These are phyloP conservation scores for Antigone vipio DNA, from an alignment of 2,113 vertebrate genomes.

Conservation along the genomic window DNA sequence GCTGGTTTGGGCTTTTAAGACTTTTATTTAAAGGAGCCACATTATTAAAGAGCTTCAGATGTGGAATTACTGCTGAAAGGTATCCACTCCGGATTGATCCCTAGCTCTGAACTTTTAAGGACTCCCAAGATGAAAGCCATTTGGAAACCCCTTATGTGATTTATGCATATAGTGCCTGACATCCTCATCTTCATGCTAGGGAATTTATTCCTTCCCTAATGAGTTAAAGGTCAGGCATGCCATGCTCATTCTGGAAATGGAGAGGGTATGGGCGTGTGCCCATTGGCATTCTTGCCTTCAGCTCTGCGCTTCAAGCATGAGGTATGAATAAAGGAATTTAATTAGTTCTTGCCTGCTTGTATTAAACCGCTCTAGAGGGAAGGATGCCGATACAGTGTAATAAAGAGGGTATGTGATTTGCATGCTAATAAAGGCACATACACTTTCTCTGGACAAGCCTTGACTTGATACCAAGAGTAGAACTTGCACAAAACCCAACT, in stretches of 20 bases:
- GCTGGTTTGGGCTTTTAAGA: background rate
- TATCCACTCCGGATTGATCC: background rate
- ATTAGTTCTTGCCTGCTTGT: conserved; percentile 40
- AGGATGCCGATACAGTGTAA: conserved; percentile 10
- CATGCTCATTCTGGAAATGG: background rate
- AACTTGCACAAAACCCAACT: background rate
- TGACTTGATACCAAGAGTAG: conserved; percentile 16
- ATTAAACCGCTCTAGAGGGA: background rate
- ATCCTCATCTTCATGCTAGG: background rate
- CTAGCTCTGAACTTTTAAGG: background rate
- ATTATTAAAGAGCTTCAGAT: conserved; percentile 10
- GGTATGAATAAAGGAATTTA: conserved; percentile 53
- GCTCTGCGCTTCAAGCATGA: conserved; percentile 23
- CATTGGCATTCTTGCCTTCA: conserved; percentile 20
- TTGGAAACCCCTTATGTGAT: conserved; percentile 32
- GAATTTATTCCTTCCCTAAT: conserved; percentile 40
- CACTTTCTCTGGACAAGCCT: conserved; percentile 35
- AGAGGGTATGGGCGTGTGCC: conserved; percentile 31
- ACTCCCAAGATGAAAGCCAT: conserved; percentile 19
- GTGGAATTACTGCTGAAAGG: conserved; percentile 9
- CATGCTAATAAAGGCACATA: conserved; percentile 21
- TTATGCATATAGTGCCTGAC: background rate
- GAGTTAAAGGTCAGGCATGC: conserved; percentile 34
- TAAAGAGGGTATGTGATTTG: conserved; percentile 39
- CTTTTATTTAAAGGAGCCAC: background rate